A percentile compares a stretch with the other conserved stretches of the same genome.
These are phyloP conservation scores for Torymus tubicola DNA, from an alignment of 2,888 invertebrate genomes.

Conservation along the genomic window DNA sequence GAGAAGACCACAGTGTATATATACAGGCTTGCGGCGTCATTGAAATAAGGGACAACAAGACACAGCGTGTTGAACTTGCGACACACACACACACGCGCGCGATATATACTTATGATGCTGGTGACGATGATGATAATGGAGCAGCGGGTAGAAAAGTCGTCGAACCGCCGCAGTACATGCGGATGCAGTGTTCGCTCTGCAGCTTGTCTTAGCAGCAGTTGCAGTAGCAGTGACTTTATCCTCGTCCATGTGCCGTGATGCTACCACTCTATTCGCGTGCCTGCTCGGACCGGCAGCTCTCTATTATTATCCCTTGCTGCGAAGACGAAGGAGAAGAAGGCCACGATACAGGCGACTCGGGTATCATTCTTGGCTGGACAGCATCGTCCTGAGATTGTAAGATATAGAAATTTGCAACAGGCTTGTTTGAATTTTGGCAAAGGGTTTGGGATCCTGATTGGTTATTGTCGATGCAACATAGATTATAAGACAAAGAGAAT, in stretches of 20 bases:
- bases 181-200: slow-evolving; percentile 1
- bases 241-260: slow-evolving; percentile 61
- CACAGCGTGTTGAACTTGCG: too few relatives aligned
- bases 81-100: background rate
- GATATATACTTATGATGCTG: too few relatives aligned
- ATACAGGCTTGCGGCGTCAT: too few relatives aligned
- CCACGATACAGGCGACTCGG: background rate
- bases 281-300: slow-evolving; percentile 58
- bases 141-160: too few relatives aligned
- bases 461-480: background rate
- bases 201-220: too few relatives aligned
- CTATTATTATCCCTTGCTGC: slow-evolving; percentile 42
- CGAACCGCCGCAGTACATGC: slow-evolving; percentile 13
- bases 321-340: slow-evolving; percentile 22
- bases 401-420: too few relatives aligned
- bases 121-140: too few relatives aligned
- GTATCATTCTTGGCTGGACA: slow-evolving; percentile 33
- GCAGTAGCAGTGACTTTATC: background rate
- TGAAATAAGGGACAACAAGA: too few relatives aligned
- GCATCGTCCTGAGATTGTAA: too few relatives aligned
- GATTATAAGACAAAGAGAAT: slow-evolving; percentile 10
- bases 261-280: slow-evolving; percentile 58
- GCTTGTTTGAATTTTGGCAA: too few relatives aligned
- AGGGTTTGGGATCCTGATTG: background rate
- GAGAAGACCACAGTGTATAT: too few relatives aligned